These are phyloP conservation scores for Euzophera pinguis DNA, from an alignment of 2,888 invertebrate genomes.

Conservation along the genomic window DNA sequence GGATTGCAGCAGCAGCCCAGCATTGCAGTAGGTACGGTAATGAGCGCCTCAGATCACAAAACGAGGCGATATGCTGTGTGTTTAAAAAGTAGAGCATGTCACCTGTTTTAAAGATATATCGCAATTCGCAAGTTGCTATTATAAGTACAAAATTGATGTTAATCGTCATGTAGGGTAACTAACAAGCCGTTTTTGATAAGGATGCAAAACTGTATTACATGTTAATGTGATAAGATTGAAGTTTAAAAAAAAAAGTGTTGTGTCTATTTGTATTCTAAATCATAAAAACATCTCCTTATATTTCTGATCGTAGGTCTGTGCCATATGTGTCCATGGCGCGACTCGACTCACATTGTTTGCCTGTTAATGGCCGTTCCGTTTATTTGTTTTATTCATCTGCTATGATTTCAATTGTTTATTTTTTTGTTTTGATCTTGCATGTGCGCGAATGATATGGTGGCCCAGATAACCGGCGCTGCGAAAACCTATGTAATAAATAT, in stretches of 20 bases:
- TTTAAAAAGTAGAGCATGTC: neutral
- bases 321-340: slow-evolving; percentile 52
- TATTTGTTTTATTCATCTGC: slow-evolving; percentile 14
- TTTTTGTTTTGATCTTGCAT: neutral
- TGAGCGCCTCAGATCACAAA: slow-evolving; percentile 24
- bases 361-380: slow-evolving; percentile 29
- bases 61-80: neutral
- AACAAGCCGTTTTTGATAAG: no score
- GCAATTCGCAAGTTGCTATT: no score
- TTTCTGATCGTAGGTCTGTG: slow-evolving; percentile 25
- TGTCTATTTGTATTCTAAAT: no score
- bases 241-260: no score
- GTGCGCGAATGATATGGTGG: neutral
- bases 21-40: slow-evolving; percentile 46
- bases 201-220: no score
- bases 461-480: neutral
- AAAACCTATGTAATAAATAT: neutral
- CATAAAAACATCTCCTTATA: neutral
- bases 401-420: slow-evolving; percentile 8
- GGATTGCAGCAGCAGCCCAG: slow-evolving; percentile 50
- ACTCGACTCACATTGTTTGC: slow-evolving; percentile 46
- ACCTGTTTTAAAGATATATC: neutral
- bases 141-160: no score
- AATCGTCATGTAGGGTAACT: no score
- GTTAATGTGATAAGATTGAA: no score